phyloP scores from a whole-genome alignment of 2,888 invertebrate genomes.

The Archaeoteleia sp. region DNA sequence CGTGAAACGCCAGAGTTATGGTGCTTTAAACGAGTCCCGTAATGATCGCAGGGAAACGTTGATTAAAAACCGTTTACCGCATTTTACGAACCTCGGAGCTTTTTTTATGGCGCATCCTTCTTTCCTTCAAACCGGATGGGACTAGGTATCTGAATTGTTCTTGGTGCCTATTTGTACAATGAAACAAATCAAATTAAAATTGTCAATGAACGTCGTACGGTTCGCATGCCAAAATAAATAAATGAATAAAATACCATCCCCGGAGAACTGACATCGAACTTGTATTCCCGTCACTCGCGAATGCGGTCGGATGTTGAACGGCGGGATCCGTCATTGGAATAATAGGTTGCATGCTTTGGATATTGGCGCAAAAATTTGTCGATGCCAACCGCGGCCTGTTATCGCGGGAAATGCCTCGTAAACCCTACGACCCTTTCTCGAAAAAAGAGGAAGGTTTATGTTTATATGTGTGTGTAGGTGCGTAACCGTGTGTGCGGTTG shows the following conservation, averaged over 20 bases:
- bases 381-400: slow-evolving; percentile 37
- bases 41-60: slow-evolving; percentile 67
- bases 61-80: slow-evolving; percentile 65
- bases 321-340: slow-evolving; percentile 19
- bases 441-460: slow-evolving; percentile 13
- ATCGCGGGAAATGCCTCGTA: slow-evolving; percentile 42
- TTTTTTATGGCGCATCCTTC: too few species aligned
- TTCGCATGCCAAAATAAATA: background rate
- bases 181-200: too few species aligned
- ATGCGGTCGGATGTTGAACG: background rate
- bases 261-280: slow-evolving; percentile 10
- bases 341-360: slow-evolving; percentile 32
- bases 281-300: background rate
- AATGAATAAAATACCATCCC: slow-evolving; percentile 5
- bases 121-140: too few species aligned
- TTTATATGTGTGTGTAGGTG: slow-evolving; percentile 12
- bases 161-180: too few species aligned
- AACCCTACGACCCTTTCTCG: slow-evolving; percentile 12
- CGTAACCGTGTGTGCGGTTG: too few species aligned
- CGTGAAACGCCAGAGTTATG: slow-evolving; percentile 58
- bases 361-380: slow-evolving; percentile 39
- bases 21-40: slow-evolving; percentile 68
- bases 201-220: too few species aligned
- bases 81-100: slow-evolving; percentile 30
- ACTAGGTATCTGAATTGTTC: too few species aligned